Conservation (phyloP, 2,888 invertebrate genomes). For the Brenthis daphne region DNA sequence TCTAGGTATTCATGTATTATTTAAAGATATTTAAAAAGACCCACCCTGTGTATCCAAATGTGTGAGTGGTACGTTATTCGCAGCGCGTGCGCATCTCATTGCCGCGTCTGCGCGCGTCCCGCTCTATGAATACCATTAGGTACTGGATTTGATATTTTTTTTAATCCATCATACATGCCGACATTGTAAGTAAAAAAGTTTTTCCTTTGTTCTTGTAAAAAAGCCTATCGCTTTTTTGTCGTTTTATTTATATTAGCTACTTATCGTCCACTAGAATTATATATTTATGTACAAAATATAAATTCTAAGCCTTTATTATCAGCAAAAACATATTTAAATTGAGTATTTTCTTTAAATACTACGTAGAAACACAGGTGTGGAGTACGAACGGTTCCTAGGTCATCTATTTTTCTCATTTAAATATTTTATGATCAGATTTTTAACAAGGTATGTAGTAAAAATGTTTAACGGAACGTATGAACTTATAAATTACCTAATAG, state of each 20-base stretch:
- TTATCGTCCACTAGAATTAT: background rate
- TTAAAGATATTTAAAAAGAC: constrained; percentile 1
- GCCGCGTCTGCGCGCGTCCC: constrained; percentile 53
- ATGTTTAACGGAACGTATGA: background rate
- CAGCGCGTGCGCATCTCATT: constrained; percentile 71
- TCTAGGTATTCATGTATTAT: constrained; percentile 8
- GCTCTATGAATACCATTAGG: constrained; percentile 63
- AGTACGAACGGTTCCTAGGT: constrained; percentile 9
- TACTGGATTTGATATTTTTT: constrained; percentile 52
- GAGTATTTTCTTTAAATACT: background rate
- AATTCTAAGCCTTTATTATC: background rate
- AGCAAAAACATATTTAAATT: constrained; percentile 13
- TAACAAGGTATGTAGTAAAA: background rate
- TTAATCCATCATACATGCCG: constrained; percentile 49
- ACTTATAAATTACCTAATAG: background rate
- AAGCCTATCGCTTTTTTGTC: no score
- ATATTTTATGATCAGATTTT: background rate
- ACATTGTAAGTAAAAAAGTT: constrained; percentile 21
- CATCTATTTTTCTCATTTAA: constrained; percentile 3
- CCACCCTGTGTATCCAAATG: constrained; percentile 41
- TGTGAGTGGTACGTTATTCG: constrained; percentile 58
- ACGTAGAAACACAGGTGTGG: constrained; percentile 16
- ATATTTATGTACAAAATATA: background rate
- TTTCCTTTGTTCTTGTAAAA: background rate
- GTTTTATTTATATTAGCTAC: no score